Percentiles rank a stretch among this genome's conserved stretches.
Evolutionary conservation across 2,888 invertebrate genomes (phyloP).

Genomic region (Fabriciana adippe): DNA sequence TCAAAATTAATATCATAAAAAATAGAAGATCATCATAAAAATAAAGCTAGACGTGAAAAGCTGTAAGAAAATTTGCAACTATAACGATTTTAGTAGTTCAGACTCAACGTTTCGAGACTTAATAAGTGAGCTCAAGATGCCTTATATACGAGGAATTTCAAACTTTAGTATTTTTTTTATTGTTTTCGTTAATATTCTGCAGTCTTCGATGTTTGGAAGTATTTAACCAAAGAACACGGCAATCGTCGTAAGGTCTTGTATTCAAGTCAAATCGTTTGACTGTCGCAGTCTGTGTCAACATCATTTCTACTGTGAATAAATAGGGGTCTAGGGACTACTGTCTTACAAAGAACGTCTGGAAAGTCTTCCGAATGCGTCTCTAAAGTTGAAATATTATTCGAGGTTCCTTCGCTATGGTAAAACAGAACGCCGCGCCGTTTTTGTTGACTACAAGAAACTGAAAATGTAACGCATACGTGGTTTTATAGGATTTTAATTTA

Average conservation of each 20-base stretch:
- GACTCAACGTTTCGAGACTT: too few species aligned
- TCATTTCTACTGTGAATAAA: conserved; percentile 36
- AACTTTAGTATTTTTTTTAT: too few species aligned
- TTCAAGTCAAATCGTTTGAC: conserved; percentile 27
- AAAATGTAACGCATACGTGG: background rate
- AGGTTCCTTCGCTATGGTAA: conserved; percentile 11
- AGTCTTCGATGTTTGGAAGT: conserved; percentile 3
- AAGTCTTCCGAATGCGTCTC: conserved; percentile 20
- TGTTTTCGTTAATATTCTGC: background rate
- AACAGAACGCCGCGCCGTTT: background rate
- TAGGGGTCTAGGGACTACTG: conserved; percentile 34
- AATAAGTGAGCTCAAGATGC: too few species aligned
- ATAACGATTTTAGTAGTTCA: too few species aligned
- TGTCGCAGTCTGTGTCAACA: conserved; percentile 35
- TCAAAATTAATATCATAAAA: too few species aligned
- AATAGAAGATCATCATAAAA: too few species aligned
- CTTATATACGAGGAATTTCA: too few species aligned
- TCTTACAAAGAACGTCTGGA: conserved; percentile 36
- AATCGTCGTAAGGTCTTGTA: conserved; percentile 3
- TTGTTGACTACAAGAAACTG: background rate
- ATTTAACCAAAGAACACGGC: conserved; percentile 16
- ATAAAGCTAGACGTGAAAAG: too few species aligned
- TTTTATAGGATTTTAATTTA: background rate
- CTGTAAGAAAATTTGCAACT: too few species aligned
- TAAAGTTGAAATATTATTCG: conserved; percentile 16